Conservation (phyloP, 2,888 invertebrate genomes). For the Sialis lutaria region DNA sequence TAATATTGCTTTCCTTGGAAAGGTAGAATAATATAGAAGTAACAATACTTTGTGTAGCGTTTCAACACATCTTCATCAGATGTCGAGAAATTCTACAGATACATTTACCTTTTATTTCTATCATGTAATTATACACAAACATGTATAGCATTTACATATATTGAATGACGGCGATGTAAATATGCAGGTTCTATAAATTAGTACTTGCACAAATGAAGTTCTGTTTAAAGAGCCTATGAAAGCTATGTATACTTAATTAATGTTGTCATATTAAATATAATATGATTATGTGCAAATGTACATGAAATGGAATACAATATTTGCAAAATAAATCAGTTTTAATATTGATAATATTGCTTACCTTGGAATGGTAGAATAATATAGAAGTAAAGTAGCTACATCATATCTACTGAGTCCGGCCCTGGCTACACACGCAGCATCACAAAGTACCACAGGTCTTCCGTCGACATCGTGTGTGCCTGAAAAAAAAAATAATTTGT, state of each 20-base stretch:
- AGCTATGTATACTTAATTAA: too few species aligned
- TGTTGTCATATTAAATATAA: too few species aligned
- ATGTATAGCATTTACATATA: background rate
- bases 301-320: too few species aligned
- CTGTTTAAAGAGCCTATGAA: too few species aligned
- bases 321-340: too few species aligned
- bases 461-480: constrained; percentile 48
- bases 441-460: constrained; percentile 46
- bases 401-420: constrained; percentile 45
- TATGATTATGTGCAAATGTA: too few species aligned
- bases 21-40: constrained; percentile 52
- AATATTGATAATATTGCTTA: constrained; percentile 22
- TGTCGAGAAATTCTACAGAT: too few species aligned
- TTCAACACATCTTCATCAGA: too few species aligned
- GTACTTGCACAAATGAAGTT: too few species aligned
- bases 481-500: constrained; percentile 24
- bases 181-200: too few species aligned
- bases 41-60: too few species aligned
- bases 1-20: constrained; percentile 40
- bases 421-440: constrained; percentile 37
- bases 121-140: background rate
- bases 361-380: constrained; percentile 55
- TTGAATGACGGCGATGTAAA: background rate
- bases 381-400: constrained; percentile 50
- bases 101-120: background rate